Evolutionary conservation across 2,797 vertebrate species (phyloP).

Genomic region (Onychomys leucogaster): DNA sequence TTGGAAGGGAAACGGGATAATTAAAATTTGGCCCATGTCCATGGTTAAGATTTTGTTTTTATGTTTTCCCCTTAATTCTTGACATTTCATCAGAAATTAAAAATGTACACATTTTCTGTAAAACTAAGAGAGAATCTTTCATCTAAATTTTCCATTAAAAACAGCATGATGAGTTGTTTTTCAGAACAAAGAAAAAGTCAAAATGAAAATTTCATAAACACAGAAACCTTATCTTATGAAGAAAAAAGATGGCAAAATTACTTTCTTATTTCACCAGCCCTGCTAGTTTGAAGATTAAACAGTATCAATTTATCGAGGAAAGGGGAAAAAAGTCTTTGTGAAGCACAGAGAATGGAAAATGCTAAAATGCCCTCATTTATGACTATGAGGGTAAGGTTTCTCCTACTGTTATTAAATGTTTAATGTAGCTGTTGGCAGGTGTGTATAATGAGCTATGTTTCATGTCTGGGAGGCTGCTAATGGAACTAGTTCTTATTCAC

Average conservation of each 20-base stretch:
- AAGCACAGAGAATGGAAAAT: constrained; percentile 26
- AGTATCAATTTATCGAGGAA: background rate
- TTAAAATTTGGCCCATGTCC: constrained; percentile 54
- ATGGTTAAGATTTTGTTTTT: background rate
- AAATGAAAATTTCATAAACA: background rate
- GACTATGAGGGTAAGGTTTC: constrained; percentile 47
- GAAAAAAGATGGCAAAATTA: constrained; percentile 4
- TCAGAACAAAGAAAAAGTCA: background rate
- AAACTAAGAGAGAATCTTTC: background rate
- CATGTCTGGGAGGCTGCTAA: constrained; percentile 37
- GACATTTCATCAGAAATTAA: constrained; percentile 8
- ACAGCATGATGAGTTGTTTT: background rate
- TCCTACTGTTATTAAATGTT: constrained; percentile 76
- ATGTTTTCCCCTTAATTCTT: background rate
- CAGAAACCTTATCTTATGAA: background rate
- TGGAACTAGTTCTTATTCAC: constrained; percentile 56
- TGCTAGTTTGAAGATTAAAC: constrained; percentile 46
- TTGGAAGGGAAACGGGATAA: background rate
- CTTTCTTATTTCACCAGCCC: constrained; percentile 15
- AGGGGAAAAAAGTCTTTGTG: constrained; percentile 23
- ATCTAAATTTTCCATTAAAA: constrained; percentile 33
- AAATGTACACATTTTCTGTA: background rate
- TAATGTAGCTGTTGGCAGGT: constrained; percentile 72
- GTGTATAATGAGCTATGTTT: constrained; percentile 72
- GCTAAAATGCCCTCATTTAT: constrained; percentile 72